Conservation (phyloP, 2,113 vertebrate species). For the Anser brachyrhynchus region DNA sequence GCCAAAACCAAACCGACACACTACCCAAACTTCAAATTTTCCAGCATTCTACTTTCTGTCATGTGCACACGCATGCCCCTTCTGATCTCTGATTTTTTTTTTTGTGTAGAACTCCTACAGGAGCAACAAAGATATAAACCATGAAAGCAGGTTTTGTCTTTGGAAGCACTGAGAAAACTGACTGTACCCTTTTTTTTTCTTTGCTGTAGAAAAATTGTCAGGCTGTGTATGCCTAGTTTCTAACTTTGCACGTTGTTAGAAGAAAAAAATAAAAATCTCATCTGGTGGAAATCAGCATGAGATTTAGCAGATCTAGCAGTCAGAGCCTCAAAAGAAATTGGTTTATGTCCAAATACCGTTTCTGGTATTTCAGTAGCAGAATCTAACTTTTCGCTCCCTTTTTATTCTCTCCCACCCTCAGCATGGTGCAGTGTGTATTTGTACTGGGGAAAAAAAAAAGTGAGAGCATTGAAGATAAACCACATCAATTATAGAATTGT, state of each 20-base stretch:
- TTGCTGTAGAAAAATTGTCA: not conserved
- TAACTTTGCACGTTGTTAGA: not conserved
- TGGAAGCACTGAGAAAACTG: not conserved
- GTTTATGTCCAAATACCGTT: slow-evolving; percentile 19
- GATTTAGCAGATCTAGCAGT: slow-evolving; percentile 35
- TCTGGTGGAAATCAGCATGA: slow-evolving; percentile 20
- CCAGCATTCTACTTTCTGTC: not conserved
- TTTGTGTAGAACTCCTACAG: not conserved
- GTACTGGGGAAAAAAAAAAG: not conserved
- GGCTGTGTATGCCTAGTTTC: not conserved
- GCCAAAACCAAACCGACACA: not conserved
- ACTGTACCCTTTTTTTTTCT: not conserved
- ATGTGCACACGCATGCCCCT: fast-evolving
- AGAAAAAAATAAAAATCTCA: not conserved
- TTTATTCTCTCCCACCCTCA: slow-evolving; percentile 11
- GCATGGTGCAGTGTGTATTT: slow-evolving; percentile 32
- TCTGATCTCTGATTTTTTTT: not conserved
- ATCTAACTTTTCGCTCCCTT: slow-evolving; percentile 27
- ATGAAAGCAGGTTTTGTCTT: not conserved
- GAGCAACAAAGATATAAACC: not conserved
- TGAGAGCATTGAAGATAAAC: not conserved
- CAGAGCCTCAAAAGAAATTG: slow-evolving; percentile 17
- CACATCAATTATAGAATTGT: not conserved
- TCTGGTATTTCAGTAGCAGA: slow-evolving; percentile 21
- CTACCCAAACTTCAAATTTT: not conserved